Percentiles rank a stretch among this genome's conserved stretches.
Evolutionary conservation across 2,888 invertebrate species (phyloP).

Genomic region (Lasioglossum pauxillum): DNA sequence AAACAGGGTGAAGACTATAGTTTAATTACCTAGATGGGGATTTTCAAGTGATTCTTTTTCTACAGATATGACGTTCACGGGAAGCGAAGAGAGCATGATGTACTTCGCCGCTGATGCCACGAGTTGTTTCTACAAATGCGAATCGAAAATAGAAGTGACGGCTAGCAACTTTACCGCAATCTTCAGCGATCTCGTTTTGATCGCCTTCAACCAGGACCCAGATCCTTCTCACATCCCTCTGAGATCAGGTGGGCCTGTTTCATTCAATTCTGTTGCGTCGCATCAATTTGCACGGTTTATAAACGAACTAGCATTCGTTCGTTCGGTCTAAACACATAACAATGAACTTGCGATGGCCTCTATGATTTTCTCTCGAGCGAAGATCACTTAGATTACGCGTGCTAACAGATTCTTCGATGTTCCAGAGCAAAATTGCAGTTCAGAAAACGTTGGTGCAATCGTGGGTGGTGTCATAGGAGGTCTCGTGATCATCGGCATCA

Average conservation of each 20-base stretch:
- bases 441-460: not conserved
- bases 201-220: not conserved
- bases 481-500: not conserved
- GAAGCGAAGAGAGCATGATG: not conserved
- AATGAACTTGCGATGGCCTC: not conserved
- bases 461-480: conserved; percentile 2
- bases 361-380: not conserved
- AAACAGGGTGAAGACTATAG: not conserved
- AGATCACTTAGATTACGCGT: not conserved
- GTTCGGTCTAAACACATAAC: not conserved
- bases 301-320: no score
- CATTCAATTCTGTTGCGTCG: not conserved
- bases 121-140: not conserved
- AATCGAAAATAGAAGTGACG: not conserved
- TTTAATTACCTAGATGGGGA: not conserved
- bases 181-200: not conserved
- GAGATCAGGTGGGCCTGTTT: not conserved
- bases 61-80: not conserved
- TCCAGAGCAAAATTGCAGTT: not conserved
- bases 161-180: not conserved
- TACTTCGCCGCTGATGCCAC: not conserved
- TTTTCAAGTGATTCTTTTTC: not conserved
- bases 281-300: not conserved
- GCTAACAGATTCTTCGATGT: not conserved
- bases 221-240: not conserved